These are phyloP conservation scores for Halictus ligatus DNA, from an alignment of 2,888 invertebrate genomes.

Conservation along the genomic window DNA sequence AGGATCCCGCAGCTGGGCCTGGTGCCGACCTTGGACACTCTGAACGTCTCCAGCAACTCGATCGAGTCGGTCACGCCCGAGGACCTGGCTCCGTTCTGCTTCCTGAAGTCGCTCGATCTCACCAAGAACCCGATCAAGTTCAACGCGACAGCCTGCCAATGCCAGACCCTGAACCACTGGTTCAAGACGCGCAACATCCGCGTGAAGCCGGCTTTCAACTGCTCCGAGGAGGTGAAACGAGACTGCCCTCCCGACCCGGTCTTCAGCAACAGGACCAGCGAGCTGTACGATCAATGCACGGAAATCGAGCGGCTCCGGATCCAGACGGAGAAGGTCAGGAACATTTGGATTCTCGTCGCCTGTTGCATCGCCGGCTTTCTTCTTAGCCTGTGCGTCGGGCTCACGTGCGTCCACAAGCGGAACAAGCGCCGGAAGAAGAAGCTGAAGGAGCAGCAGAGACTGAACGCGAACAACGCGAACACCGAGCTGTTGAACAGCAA, in stretches of 20 bases:
- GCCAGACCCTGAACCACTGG: constrained; percentile 76
- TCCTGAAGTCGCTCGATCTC: constrained; percentile 86
- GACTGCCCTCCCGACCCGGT: constrained; percentile 34
- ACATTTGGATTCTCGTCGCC: constrained; percentile 78
- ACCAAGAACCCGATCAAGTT: constrained; percentile 72
- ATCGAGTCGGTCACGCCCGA: constrained; percentile 84
- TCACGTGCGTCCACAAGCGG: constrained; percentile 79
- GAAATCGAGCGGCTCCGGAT: constrained; percentile 65
- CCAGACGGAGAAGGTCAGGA: constrained; percentile 75
- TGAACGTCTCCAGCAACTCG: constrained; percentile 88
- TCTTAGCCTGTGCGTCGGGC: constrained; percentile 67
- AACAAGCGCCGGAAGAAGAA: constrained; percentile 74
- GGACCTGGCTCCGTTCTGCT: constrained; percentile 88
- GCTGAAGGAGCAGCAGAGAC: constrained; percentile 76
- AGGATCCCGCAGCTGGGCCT: constrained; percentile 87
- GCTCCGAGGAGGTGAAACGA: constrained; percentile 31
- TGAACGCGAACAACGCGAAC: constrained; percentile 77
- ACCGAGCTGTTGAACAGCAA: constrained; percentile 79
- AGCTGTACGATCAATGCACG: constrained; percentile 70
- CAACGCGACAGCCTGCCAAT: constrained; percentile 72
- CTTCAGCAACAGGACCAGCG: constrained; percentile 71
- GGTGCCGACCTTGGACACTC: constrained; percentile 86
- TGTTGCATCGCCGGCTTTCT: constrained; percentile 74
- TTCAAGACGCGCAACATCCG: constrained; percentile 65
- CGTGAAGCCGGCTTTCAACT: constrained; percentile 63